Conservation (phyloP, 2,888 invertebrate genomes). For the Agriopis marginaria region DNA sequence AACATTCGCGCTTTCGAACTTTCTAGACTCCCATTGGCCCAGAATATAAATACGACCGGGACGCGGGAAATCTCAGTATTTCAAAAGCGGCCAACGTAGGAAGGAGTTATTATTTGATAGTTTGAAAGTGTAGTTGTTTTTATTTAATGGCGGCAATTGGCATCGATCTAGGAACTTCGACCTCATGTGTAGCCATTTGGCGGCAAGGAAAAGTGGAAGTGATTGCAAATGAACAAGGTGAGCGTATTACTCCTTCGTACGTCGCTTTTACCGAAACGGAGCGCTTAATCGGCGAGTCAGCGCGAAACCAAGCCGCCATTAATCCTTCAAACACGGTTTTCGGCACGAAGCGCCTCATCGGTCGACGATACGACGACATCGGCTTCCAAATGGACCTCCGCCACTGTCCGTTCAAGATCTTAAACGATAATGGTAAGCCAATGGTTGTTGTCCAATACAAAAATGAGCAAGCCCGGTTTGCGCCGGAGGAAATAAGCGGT, state of each 20-base stretch:
- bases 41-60: slow-evolving; percentile 61
- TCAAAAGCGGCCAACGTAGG: slow-evolving; percentile 13
- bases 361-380: slow-evolving; percentile 67
- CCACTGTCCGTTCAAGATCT: slow-evolving; percentile 66
- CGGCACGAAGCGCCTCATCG: slow-evolving; percentile 70
- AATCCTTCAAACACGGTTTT: slow-evolving; percentile 71
- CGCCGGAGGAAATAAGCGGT: slow-evolving; percentile 72
- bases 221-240: slow-evolving; percentile 70
- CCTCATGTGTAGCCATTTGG: slow-evolving; percentile 73
- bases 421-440: slow-evolving; percentile 71
- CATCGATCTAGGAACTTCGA: slow-evolving; percentile 74
- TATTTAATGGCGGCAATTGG: slow-evolving; percentile 69
- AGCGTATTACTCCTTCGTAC: slow-evolving; percentile 68
- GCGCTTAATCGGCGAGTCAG: slow-evolving; percentile 69
- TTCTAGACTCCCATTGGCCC: slow-evolving; percentile 62
- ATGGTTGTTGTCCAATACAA: slow-evolving; percentile 64
- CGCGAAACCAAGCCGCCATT: slow-evolving; percentile 65
- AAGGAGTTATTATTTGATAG: slow-evolving; percentile 1
- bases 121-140: slow-evolving; percentile 8
- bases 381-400: slow-evolving; percentile 69
- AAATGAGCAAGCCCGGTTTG: slow-evolving; percentile 59
- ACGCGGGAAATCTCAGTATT: slow-evolving; percentile 49
- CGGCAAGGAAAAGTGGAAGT: slow-evolving; percentile 65
- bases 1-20: slow-evolving; percentile 54
- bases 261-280: slow-evolving; percentile 68